Base-by-base conservation (phyloP, 37 sponge, comb jelly and placozoan species). In the Halisarca cf. caerulea region DNA sequence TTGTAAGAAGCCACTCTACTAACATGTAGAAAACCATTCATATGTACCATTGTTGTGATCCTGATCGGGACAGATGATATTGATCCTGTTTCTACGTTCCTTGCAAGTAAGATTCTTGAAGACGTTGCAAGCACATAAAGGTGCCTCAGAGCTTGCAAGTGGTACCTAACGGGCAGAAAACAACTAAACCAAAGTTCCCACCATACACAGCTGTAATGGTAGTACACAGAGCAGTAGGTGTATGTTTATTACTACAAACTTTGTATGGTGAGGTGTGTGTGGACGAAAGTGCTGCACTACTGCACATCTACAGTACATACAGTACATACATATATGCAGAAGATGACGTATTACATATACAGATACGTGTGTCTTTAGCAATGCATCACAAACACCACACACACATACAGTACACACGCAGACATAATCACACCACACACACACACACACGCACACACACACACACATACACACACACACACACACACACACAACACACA, bases 91-190 rank as follows among this genome's bases (percentile, higher is more conserved):
- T 90, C 73, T 17, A 84, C 83, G 40, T 97, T 88, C 32, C 83
- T 21, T 2, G 97, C 74, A 20, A 92, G 61, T 39, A 97, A 87
- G 21, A 94, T 61, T 40, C 97, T 42, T 66, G 91, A 90, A 28
- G 84, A 80, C 27, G 90, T 59, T 4, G 97, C 97, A 32, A 97
- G 58, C 32, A 94, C 95, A 79, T 92, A 97, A 64, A 97, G 85
- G 43, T 97, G 97, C 18, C 97, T 70, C 40, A 97, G 79, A 11
- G 97, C 95, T 66, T 97, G 97, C 4, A 94, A 79, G 59, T 97
- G 97, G 80, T 94, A 97, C 28, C 86, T 93, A 51, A 59, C 55
- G 54, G 4, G n/a, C n/a, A n/a, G n/a, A n/a, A n/a, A n/a, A n/a
- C n/a, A n/a, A n/a, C n/a, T n/a, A n/a, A n/a, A n/a, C 57, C 57